phyloP scores from a whole-genome alignment of 2,888 invertebrate species.

The Zonitis immaculata region DNA sequence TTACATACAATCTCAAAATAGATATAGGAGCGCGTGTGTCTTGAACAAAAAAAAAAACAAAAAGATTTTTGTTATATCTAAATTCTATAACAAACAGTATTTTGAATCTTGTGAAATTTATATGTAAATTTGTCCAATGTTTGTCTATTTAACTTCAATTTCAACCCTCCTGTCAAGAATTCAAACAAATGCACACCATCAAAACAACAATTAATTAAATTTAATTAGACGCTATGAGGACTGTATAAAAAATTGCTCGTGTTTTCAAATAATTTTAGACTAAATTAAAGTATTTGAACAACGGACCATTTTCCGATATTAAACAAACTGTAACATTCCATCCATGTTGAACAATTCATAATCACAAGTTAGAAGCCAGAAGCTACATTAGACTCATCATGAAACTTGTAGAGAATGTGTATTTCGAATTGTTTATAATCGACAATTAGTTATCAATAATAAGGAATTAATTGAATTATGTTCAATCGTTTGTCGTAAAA shows the following conservation, averaged over 20 bases:
- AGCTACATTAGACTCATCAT: background rate
- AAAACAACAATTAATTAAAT: constrained; percentile 1
- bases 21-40: constrained; percentile 24
- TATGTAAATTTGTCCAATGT: too few relatives aligned
- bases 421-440: background rate
- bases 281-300: background rate
- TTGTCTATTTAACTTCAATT: too few relatives aligned
- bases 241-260: too few relatives aligned
- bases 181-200: background rate
- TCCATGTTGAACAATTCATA: background rate
- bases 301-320: background rate
- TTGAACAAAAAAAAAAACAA: constrained; percentile 3
- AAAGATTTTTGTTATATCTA: too few relatives aligned
- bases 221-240: too few relatives aligned
- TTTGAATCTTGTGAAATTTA: too few relatives aligned
- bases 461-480: too few relatives aligned
- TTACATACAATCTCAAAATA: constrained; percentile 40
- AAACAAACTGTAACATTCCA: background rate
- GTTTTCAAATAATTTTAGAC: background rate
- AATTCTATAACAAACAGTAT: too few relatives aligned
- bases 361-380: background rate
- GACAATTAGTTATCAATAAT: background rate
- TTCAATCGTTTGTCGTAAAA: too few relatives aligned
- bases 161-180: too few relatives aligned
- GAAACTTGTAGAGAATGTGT: background rate